Base-by-base conservation (phyloP, 2,888 invertebrate genomes). In the Bugulina stolonifera region DNA sequence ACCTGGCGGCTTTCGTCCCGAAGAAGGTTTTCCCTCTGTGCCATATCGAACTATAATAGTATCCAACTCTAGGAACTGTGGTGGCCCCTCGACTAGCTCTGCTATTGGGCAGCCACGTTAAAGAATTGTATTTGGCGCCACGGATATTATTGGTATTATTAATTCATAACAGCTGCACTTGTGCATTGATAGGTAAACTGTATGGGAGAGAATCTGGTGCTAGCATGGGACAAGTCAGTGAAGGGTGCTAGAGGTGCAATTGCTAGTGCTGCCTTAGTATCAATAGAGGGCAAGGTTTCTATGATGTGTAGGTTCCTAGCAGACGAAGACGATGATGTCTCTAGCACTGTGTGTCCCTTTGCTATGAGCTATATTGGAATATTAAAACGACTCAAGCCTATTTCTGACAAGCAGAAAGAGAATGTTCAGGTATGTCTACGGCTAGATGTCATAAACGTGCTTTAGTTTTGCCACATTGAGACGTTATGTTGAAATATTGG, bases 321-420 rank as follows among this genome's bases (percentile, higher is more conserved):
- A 57, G 83, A 85, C 77, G 85, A 86, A 58, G 87, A 87, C 78
- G 86, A 87, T 77, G 87, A 87, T 76, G 86, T 87, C 0, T 87
- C 87, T 0, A 81, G 81, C 22, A 83, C 85, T 23, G 85, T 87
- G 32, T 78, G 84, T 35, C 83, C 85, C n/a, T 87, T 86, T 79
- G 81, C 85, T 27, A 83, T 85, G 69, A 86, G 86, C 73, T 87
- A 87, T 76, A 82, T 87, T 71, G 77, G 79, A 25, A 71, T 86
- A 64, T 76, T 87, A 69, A 87, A 87, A 78, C 81, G 81, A 64
- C 79, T 81, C 72, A 76, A 80, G 5, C 76, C 78, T 14, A 74
- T 85, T 57, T 78, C 79, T 5, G 80, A 78, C 35, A 77, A 79
- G n/a, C 85, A 86, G 74, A 77, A 80, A 35, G 79, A 82, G 73